Evolutionary conservation across 2,113 vertebrate species (phyloP), one percentile per base, ranked within the genome.

Genomic region (Rhinolophus sinicus): DNA sequence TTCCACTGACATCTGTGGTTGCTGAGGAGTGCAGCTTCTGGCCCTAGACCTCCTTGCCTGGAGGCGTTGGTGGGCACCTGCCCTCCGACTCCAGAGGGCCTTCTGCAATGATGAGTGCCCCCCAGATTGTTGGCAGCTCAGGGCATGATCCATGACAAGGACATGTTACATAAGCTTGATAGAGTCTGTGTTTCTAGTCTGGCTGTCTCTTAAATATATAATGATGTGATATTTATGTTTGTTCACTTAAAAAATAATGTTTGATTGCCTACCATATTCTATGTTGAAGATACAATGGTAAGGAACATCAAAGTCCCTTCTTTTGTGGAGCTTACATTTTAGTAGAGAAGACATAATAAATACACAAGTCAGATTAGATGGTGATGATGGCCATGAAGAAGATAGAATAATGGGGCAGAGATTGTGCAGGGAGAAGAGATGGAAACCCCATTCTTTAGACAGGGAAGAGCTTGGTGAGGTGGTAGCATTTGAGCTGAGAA

Each of bases 151-250:
- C 35, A 8, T 21, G 26, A 22, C 5, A 5, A 92, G 40, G 67
- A 88, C 65, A 24, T 30, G 92, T 60, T 50, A 10, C 54, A 30
- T 75, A 72, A 69, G 38, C 12, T 72, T 58, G n/a, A 21, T 7
- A 40, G 24, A n/a, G 15, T 60, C 38, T 77, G 8, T 75, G 73
- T 84, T 90, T 86, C 50, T 83, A 19, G 40, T 58, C 40, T 92
- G 67, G 28, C 22, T 44, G 7, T 35, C 33, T 92, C 33, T 62
- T 77, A 82, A 86, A 88, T 67, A 56, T 35, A 22, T 30, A 54
- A 72, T 72, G 81, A 62, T 75, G 24, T 80, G 30, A 21, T 73
- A 21, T 86, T 87, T 95, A 9, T 60, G 62, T 95, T 90, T 75
- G 76, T 77, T 84, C 75, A 54, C 65, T 90, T 90, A 28, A 75